These are phyloP conservation scores for Oppia nitens DNA, from an alignment of 1,140 invertebrate genomes.

Conservation along the genomic window DNA sequence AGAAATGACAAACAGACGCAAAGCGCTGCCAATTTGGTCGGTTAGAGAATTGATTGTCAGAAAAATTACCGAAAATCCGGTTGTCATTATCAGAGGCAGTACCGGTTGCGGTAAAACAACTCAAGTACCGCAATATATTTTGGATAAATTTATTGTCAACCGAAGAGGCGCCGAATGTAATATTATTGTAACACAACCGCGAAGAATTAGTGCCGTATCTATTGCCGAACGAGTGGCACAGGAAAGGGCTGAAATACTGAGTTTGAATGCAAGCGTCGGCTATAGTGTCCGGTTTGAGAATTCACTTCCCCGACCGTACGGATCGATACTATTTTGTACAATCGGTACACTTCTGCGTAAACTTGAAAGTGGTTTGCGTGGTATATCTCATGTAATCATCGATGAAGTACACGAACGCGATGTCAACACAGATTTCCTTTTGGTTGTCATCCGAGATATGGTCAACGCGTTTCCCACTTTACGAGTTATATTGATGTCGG, in stretches of 20 bases:
- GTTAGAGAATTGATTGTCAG: conserved; percentile 41
- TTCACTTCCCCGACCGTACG: conserved; percentile 53
- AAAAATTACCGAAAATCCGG: conserved; percentile 49
- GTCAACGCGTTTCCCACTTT: conserved; percentile 57
- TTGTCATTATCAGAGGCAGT: conserved; percentile 53
- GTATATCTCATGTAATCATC: conserved; percentile 71
- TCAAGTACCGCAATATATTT: conserved; percentile 76
- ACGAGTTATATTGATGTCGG: conserved; percentile 93
- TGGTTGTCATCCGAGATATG: conserved; percentile 79
- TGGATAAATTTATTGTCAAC: conserved; percentile 56
- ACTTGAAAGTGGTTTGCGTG: conserved; percentile 36
- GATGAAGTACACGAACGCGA: conserved; percentile 95
- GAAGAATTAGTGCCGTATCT: conserved; percentile 87
- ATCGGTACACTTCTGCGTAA: conserved; percentile 85
- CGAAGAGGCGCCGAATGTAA: conserved; percentile 37
- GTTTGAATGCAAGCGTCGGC: conserved; percentile 26
- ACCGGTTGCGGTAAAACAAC: conserved; percentile 98
- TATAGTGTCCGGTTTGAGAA: conserved; percentile 52
- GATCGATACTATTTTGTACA: conserved; percentile 86
- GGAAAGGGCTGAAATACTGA: conserved; percentile 66
- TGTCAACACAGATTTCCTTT: conserved; percentile 81
- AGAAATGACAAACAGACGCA: conserved; percentile 47
- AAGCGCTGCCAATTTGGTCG: conserved; percentile 22
- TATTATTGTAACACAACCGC: conserved; percentile 89
- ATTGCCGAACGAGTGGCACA: conserved; percentile 78